A percentile compares a stretch with the other conserved stretches of the same genome.
These are phyloP conservation scores for Gymnoscelis rufifasciata DNA, from an alignment of 2,888 invertebrate species.

Conservation along the genomic window DNA sequence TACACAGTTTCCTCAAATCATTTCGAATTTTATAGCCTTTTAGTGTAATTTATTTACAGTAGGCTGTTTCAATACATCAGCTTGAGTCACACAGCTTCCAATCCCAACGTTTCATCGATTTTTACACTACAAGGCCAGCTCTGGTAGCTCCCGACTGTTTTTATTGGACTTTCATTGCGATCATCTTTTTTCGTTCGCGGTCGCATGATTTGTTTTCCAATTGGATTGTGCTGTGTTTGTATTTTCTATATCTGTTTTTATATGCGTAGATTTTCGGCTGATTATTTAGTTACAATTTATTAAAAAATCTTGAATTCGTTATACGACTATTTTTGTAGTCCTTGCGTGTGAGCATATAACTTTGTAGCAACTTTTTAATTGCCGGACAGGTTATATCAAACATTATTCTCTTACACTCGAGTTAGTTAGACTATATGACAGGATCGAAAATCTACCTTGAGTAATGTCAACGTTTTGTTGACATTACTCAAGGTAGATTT, in stretches of 20 bases:
- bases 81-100: slow-evolving; percentile 26
- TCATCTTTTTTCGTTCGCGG: slow-evolving; percentile 19
- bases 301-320: no score
- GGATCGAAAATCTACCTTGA: no score
- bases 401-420: no score
- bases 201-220: slow-evolving; percentile 14
- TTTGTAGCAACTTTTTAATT: no score
- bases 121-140: slow-evolving; percentile 25
- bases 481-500: no score
- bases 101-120: slow-evolving; percentile 35
- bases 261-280: neutral
- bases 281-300: no score
- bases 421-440: no score
- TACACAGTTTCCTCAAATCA: neutral
- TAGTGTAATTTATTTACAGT: neutral
- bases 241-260: neutral
- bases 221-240: slow-evolving; percentile 13
- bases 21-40: neutral
- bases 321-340: no score
- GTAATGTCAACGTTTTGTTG: no score
- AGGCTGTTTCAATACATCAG: neutral
- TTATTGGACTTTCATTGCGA: slow-evolving; percentile 23
- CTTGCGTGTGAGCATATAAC: no score
- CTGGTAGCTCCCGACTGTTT: slow-evolving; percentile 23
- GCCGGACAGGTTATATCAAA: no score